Evolutionary conservation across 2,888 invertebrate species (phyloP), one percentile per base, ranked within the genome.

Genomic region (Chromoteleia sp.): DNA sequence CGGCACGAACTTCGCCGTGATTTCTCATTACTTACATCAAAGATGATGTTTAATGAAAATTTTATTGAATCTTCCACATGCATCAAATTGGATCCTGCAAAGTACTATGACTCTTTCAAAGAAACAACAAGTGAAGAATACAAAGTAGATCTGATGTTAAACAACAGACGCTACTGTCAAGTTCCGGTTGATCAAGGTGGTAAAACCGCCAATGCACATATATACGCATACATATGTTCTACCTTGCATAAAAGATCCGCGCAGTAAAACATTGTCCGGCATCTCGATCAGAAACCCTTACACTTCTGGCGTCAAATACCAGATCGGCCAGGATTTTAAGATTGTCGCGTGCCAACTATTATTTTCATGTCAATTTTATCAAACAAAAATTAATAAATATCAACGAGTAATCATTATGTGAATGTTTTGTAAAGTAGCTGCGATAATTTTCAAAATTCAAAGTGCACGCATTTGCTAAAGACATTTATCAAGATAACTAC

Each of bases 121-220:
- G 56, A 56, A 71, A 36, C 15, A 61, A 61, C 79, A 50, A 54
- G 61, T 43, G n/a, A 39, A 33, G 79, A 73, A 79, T 79, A 79
- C 61, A 43, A 79, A 79, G 15, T 74, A 41, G 73, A 68, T 52
- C 10, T 21, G 63, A 74, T 63, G 74, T 74, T 56, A 61, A 79
- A 79, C 74, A 80, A 75, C 70, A 74, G 63, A 75, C 61, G 63
- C 80, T 74, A 50, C 74, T 50, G 56, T 73, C 65, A 74, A 80
- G 80, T 80, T 80, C 80, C 80, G 80, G 80, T 70, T 80, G 80
- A 80, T 75, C 80, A 80, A 80, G 80, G 80, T 80, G 80, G 80
- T 80, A 54, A 71, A 70, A 61, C 65, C 75, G 70, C 70, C 25
- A 41, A 73, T 79, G 67, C 79, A 79, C 70, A 48, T 63, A 71